A percentile compares a stretch with the other conserved stretches of the same genome.
phyloP scores from a whole-genome alignment of 1,140 invertebrate genomes.

The Geopemphigus sp. region DNA sequence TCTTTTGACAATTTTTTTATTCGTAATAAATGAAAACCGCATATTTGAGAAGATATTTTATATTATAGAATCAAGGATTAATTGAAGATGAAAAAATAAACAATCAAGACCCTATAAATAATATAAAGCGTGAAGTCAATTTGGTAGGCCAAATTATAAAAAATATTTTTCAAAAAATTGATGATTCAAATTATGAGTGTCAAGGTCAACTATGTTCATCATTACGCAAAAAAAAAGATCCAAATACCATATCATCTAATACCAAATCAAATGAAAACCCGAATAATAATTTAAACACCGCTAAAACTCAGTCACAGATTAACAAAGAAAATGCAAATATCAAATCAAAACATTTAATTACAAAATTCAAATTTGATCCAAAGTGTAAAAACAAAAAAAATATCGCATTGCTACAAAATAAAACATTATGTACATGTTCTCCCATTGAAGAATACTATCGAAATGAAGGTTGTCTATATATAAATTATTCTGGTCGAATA shows the following conservation, averaged over 20 bases:
- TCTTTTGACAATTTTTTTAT: too few relatives aligned
- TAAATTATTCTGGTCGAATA: background rate
- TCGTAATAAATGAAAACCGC: too few relatives aligned
- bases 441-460: background rate
- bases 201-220: background rate
- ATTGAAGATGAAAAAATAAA: too few relatives aligned
- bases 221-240: background rate
- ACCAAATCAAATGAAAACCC: too few relatives aligned
- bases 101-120: background rate
- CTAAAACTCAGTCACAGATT: too few relatives aligned
- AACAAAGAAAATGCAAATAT: background rate
- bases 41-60: too few relatives aligned
- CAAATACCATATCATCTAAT: too few relatives aligned
- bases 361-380: background rate
- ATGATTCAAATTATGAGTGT: background rate
- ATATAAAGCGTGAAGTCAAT: background rate
- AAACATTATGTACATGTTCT: background rate
- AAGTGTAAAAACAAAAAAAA: background rate
- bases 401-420: background rate
- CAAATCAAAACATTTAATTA: background rate
- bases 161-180: background rate
- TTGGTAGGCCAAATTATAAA: background rate
- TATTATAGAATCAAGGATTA: too few relatives aligned
- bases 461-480: background rate
- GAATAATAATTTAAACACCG: too few relatives aligned